Evolutionary conservation across 2,113 vertebrate genomes (phyloP).

Genomic region (Anser brachyrhynchus): DNA sequence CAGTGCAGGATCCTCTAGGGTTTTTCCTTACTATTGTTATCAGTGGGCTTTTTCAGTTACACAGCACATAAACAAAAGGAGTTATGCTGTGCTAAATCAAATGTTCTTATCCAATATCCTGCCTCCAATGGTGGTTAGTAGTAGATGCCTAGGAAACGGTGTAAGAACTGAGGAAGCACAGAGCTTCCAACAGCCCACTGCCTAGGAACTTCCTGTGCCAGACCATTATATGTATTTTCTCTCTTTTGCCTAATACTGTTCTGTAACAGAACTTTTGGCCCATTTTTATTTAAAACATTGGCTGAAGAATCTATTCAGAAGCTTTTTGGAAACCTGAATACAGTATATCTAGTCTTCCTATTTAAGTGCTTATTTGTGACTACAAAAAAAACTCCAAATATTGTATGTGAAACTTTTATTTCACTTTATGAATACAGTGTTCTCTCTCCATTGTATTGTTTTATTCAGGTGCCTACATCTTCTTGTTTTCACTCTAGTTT

Average conservation of each 20-base stretch:
- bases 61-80: conserved; percentile 22
- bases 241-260: not conserved
- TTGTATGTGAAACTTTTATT: not conserved
- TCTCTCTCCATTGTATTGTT: not conserved
- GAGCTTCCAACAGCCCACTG: conserved; percentile 32
- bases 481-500: not conserved
- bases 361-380: not conserved
- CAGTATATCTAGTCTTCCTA: not conserved
- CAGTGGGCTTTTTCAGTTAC: conserved; percentile 24
- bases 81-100: conserved; percentile 38
- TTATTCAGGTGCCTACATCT: not conserved
- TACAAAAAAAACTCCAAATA: not conserved
- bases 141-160: conserved; percentile 22
- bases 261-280: not conserved
- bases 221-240: not conserved
- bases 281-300: not conserved
- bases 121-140: not conserved
- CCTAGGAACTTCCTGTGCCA: conserved; percentile 43
- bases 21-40: conserved; percentile 46
- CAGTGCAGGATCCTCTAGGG: not conserved
- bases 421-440: not conserved
- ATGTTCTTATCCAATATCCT: conserved; percentile 36
- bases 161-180: conserved; percentile 14
- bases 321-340: not conserved
- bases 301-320: conserved; percentile 11